Percentiles rank a stretch among this genome's conserved stretches.
Conservation (phyloP, 2,113 vertebrate genomes). For the Rhombomys opimus region DNA sequence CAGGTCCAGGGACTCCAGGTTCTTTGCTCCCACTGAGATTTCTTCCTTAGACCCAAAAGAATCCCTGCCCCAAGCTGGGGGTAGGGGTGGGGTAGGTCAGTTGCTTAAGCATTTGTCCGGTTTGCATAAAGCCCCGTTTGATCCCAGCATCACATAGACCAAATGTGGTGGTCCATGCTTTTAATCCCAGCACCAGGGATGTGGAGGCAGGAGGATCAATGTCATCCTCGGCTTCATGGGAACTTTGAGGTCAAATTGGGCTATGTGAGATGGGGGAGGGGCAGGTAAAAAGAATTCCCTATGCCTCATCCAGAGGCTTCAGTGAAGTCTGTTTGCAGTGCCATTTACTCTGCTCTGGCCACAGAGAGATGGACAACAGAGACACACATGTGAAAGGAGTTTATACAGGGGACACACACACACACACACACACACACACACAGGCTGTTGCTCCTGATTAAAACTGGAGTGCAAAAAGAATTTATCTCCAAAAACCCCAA, state of each 20-base stretch:
- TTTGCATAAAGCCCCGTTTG: not conserved
- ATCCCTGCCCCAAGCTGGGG: not conserved
- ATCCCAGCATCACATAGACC: not conserved
- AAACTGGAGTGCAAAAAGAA: constrained; percentile 81
- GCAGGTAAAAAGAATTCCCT: not conserved
- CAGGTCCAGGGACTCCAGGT: not conserved
- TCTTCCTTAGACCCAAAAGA: constrained; percentile 11
- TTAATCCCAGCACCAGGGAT: not conserved
- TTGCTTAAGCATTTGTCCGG: not conserved
- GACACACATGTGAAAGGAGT: not conserved
- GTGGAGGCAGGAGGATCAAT: not conserved
- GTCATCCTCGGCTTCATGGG: not conserved
- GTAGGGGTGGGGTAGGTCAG: not conserved
- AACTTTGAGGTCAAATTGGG: not conserved
- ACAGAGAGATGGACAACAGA: not conserved
- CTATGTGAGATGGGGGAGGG: not conserved
- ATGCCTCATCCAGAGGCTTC: not conserved
- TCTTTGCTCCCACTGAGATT: not conserved
- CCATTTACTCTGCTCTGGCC: not conserved
- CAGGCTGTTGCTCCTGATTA: constrained; percentile 77
- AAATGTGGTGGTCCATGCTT: not conserved
- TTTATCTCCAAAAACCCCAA: constrained; percentile 83
- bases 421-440: fast-evolving
- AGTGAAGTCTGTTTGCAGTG: not conserved
- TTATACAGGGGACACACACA: not conserved